Percentiles rank a stretch among this genome's conserved stretches.
phyloP scores from a whole-genome alignment of 2,888 invertebrate species.

The Torymus auratus region DNA sequence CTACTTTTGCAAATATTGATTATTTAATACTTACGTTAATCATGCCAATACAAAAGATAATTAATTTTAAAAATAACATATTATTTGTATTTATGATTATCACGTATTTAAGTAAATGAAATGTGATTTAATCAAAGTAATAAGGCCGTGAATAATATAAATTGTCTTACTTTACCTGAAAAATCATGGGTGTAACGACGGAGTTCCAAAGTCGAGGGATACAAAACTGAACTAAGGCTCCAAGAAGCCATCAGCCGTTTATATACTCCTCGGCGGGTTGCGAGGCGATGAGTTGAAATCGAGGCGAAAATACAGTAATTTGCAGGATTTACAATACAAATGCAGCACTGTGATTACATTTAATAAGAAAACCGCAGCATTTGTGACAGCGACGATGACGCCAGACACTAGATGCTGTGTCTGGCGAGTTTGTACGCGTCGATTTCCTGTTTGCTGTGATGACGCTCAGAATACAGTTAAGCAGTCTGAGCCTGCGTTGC shows the following conservation, averaged over 20 bases:
- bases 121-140: no score
- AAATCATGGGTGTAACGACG: constrained; percentile 68
- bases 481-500: constrained; percentile 1
- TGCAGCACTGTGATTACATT: constrained; percentile 72
- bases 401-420: constrained; percentile 50
- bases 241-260: constrained; percentile 62
- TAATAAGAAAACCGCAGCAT: constrained; percentile 75
- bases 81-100: no score
- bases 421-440: constrained; percentile 49
- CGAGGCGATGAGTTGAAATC: constrained; percentile 63
- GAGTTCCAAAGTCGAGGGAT: constrained; percentile 59
- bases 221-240: constrained; percentile 67
- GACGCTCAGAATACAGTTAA: constrained; percentile 38
- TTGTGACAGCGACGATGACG: constrained; percentile 61
- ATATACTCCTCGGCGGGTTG: constrained; percentile 63
- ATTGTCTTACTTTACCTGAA: constrained; percentile 65
- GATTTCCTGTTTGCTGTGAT: constrained; percentile 52
- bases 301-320: constrained; percentile 71
- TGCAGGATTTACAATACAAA: constrained; percentile 70
- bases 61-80: no score
- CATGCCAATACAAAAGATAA: no score
- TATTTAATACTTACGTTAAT: no score
- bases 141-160: background rate
- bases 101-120: no score
- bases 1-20: no score